Conservation (phyloP, 1,140 invertebrate species). For the Physella acuta region DNA sequence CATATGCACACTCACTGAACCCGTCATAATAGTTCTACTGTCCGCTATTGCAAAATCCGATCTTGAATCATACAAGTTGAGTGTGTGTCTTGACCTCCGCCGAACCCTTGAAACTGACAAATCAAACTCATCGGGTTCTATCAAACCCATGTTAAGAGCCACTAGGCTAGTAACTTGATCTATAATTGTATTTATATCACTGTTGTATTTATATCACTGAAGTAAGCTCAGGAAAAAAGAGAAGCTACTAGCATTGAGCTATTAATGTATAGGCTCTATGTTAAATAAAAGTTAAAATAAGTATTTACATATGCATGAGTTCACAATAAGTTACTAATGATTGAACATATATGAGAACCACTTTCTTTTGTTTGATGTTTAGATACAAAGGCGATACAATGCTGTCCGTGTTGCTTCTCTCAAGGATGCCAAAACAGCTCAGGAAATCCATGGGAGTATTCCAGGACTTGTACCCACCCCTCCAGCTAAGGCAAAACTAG, state of each 20-base stretch:
- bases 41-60: no score
- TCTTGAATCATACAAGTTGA: no score
- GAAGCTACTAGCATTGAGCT: neutral
- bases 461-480: slow-evolving; percentile 10
- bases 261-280: neutral
- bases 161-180: no score
- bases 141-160: no score
- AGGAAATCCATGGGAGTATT: slow-evolving; percentile 32
- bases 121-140: no score
- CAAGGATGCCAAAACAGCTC: slow-evolving; percentile 47
- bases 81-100: no score
- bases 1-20: neutral
- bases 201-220: neutral
- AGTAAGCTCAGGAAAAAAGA: neutral
- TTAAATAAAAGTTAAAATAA: neutral
- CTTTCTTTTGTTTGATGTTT: slow-evolving; percentile 18
- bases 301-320: no score
- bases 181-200: neutral
- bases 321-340: neutral
- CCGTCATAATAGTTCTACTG: no score
- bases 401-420: slow-evolving; percentile 49
- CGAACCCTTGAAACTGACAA: no score
- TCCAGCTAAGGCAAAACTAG: no score
- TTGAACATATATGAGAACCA: neutral
- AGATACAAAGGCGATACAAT: slow-evolving; percentile 55